Evolutionary conservation across 2,113 vertebrate species (phyloP).

Genomic region (Mystacornis crossleyi): DNA sequence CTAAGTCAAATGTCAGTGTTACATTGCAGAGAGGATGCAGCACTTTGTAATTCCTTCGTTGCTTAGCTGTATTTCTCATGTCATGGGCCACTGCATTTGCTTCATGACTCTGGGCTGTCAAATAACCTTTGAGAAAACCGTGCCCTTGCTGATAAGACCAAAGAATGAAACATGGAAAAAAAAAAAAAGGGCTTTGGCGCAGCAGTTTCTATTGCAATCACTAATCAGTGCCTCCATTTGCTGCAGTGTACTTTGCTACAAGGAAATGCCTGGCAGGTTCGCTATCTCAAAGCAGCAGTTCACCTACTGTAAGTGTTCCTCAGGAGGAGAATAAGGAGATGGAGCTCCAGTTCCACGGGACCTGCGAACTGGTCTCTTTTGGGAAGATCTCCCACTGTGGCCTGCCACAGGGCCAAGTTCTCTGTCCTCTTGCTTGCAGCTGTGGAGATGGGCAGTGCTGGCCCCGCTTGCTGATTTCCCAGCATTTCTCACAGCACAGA

Average conservation of each 20-base stretch:
- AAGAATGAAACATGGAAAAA: not conserved
- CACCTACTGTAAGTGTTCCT: not conserved
- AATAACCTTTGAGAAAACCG: constrained; percentile 1
- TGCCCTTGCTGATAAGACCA: constrained; percentile 20
- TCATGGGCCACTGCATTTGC: rapidly evolving
- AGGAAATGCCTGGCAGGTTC: not conserved
- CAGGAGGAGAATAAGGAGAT: not conserved
- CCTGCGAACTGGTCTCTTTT: not conserved
- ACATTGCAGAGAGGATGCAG: not conserved
- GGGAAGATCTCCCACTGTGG: not conserved
- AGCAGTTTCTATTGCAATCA: not conserved
- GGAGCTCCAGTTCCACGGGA: rapidly evolving
- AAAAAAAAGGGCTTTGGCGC: not conserved
- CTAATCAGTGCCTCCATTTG: not conserved
- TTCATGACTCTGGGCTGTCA: not conserved
- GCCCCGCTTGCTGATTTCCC: not conserved
- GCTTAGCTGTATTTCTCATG: not conserved
- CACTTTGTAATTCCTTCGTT: not conserved
- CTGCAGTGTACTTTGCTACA: not conserved
- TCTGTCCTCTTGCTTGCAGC: not conserved
- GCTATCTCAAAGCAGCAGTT: not conserved
- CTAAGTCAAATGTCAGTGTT: not conserved
- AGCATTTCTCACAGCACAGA: not conserved
- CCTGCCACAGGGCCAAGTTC: rapidly evolving
- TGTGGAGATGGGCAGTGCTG: not conserved